These are phyloP conservation scores for Neosilurus mollespiculum DNA, from an alignment of 2,797 vertebrate genomes.

Conservation along the genomic window DNA sequence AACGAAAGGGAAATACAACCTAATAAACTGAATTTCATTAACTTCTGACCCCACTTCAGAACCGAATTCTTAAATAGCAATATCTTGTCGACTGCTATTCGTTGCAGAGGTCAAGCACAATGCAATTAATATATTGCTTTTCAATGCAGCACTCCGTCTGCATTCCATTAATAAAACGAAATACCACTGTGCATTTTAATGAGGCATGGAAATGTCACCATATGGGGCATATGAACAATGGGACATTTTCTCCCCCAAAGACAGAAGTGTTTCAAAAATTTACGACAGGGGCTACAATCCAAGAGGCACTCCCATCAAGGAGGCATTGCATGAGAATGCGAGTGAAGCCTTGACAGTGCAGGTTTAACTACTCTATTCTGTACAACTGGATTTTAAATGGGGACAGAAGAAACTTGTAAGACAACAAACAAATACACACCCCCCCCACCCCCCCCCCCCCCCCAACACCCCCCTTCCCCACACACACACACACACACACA, in stretches of 20 bases:
- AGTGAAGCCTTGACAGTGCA: neutral
- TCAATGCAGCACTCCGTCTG: neutral
- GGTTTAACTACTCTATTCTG: neutral
- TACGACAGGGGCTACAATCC: neutral
- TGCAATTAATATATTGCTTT: neutral
- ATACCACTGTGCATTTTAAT: neutral
- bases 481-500: too few species aligned
- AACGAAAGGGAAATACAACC: neutral
- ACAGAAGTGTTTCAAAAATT: neutral
- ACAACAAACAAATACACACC: too few species aligned
- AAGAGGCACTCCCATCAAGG: neutral
- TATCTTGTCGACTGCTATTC: neutral
- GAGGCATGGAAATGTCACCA: neutral
- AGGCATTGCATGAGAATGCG: neutral
- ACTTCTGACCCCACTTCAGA: neutral
- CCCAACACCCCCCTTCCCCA: too few species aligned
- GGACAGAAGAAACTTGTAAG: too few species aligned
- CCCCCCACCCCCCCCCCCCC: too few species aligned
- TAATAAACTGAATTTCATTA: neutral
- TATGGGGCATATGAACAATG: neutral
- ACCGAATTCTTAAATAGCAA: neutral
- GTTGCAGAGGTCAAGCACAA: neutral
- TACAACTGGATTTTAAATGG: too few species aligned
- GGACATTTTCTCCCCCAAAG: neutral
- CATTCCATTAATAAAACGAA: neutral